Evolutionary conservation across 1,140 invertebrate species (phyloP), one percentile per base, ranked within the genome.

Genomic region (Eueides isabella): DNA sequence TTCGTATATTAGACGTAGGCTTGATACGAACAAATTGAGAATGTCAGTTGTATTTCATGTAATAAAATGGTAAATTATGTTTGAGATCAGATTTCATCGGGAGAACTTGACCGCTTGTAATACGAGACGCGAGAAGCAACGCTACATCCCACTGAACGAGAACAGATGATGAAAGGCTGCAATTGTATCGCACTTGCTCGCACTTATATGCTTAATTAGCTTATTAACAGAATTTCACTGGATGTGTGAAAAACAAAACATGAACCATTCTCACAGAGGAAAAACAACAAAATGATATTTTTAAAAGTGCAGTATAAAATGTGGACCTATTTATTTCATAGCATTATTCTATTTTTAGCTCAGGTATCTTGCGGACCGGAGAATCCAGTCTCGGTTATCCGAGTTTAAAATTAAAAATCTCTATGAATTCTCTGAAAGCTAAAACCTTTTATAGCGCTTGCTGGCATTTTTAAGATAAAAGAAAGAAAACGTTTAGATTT

Each of bases 321-420:
- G 77, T 80, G 75, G 79, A 81, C 76, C 80, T 81, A 77, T 81
- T 82, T 82, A 85, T 80, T 75, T 80, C 63, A 65, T 26, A 76
- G 74, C 61, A 76, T 77, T 84, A 77, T 78, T 85, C 83, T 87
- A 83, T 87, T 85, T 87, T 85, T 81, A 87, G 78, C 73, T 61
- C 80, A 83, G 84, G 82, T 85, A 87, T 84, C 85, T 83, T 74
- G 72, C 67, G 72, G 78, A 68, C 81, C 67, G 73, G 78, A 68
- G 79, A 81, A 85, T 85, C 81, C 79, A 74, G 80, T 68, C 72
- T 72, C 64, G 68, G 67, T 69, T 71, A 74, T 76, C 65, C 67
- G 74, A 69, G 69, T 75, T 74, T 83, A 79, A 86, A 86, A 87
- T 85, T 86, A 87, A 89, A 86, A 82, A 80, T 79, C 77, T 80